Base-by-base conservation (phyloP, 2,888 invertebrate genomes). In the Cephonodes hylas region DNA sequence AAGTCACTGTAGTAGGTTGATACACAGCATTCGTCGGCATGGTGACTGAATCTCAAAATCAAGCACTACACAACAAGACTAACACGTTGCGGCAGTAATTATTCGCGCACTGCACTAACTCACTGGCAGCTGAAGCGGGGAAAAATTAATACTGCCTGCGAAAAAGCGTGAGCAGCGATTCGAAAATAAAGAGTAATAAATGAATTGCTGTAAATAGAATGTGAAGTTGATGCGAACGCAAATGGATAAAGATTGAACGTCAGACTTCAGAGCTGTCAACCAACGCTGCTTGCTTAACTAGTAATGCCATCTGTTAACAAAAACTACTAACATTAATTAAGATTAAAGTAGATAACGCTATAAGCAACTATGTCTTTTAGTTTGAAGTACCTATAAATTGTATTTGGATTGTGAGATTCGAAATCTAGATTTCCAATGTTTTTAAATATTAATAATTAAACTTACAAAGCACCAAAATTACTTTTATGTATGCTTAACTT, bases 1-100 rank as follows among this genome's bases (percentile, higher is more conserved):
- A 96, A 61, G 95, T 95, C 69, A 96, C 95, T 70, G 96, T 96
- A 66, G 96, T 96, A 15, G 96, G 96, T 83, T 96, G 96, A 87
- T 96, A 96, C 57, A 96, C 96, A 64, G 96, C 95, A 81, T 95
- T 95, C 62, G 94, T 93, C 71, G 95, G 95, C 95, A 95, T 95
- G 82, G 86, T 93, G 74, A 78, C 58, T 58, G 18, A 38, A 42
- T 67, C 61, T 64, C 6, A 15, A 58, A 20, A 67, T 62, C 62
- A 66, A 66, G 60, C 71, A 71, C 71, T 65, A 56, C 53, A 63
- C 61, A 58, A 58, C 25, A 23, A 58, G 23, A 20, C 38, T 38
- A 38, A 10, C 13, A 23, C 23, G n/a, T n/a, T 38, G 18, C 31
- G 42, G n/a, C 63, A 64, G 60, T 61, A 63, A 66, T 15, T 8